phyloP scores from a whole-genome alignment of 2,113 vertebrate species.

The Castor canadensis region DNA sequence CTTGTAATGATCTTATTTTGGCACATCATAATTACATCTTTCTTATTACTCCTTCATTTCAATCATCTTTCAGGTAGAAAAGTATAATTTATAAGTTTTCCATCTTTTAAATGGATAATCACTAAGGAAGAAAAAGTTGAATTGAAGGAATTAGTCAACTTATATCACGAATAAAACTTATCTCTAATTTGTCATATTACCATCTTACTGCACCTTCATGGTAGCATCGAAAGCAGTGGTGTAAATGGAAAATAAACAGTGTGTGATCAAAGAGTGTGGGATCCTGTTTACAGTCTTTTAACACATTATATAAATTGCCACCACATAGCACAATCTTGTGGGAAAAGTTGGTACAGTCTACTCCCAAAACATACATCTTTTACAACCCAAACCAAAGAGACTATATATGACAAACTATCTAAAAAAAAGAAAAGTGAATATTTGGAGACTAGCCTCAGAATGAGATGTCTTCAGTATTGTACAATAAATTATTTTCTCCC shows the following conservation, averaged over 20 bases:
- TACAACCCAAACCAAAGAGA: constrained; percentile 14
- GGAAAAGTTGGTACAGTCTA: constrained; percentile 8
- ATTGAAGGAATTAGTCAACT: constrained; percentile 13
- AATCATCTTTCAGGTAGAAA: constrained; percentile 58
- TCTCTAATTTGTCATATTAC: constrained; percentile 27
- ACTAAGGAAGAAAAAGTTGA: constrained; percentile 44
- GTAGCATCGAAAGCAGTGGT: constrained; percentile 6
- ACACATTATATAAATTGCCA: not conserved
- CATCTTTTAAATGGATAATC: constrained; percentile 50
- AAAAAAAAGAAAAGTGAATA: not conserved
- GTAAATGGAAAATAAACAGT: constrained; percentile 61
- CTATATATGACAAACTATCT: not conserved
- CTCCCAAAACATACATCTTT: constrained; percentile 7
- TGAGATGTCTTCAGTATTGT: not conserved
- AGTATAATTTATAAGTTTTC: constrained; percentile 58
- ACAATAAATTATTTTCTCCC: not conserved
- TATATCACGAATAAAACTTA: constrained; percentile 39
- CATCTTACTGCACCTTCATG: not conserved
- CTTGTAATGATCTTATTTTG: constrained; percentile 67
- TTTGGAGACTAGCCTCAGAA: not conserved
- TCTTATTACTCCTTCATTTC: constrained; percentile 66
- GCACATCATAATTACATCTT: constrained; percentile 69
- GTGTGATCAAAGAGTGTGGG: not conserved
- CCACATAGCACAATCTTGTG: not conserved
- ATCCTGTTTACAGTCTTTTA: constrained; percentile 47